A percentile compares a stretch with the other conserved stretches of the same genome.
Evolutionary conservation across 2,888 invertebrate species (phyloP).

Genomic region (Chirona hameri): DNA sequence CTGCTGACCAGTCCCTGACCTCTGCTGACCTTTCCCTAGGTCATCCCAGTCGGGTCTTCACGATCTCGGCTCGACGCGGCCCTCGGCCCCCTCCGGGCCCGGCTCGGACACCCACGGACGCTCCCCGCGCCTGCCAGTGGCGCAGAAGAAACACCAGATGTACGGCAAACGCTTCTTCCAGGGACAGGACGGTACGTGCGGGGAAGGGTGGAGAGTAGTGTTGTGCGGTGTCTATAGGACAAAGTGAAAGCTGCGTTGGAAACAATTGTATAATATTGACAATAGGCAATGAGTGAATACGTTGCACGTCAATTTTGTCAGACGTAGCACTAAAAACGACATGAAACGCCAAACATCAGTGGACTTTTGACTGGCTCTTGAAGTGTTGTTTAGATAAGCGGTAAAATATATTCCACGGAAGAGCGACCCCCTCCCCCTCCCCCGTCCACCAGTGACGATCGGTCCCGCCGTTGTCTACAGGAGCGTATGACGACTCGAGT

Average conservation of each 20-base stretch:
- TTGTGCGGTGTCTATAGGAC: background rate
- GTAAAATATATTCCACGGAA: no score
- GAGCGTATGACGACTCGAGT: constrained; percentile 34
- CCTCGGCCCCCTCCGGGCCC: constrained; percentile 35
- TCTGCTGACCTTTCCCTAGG: background rate
- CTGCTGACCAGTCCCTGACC: background rate
- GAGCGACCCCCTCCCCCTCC: no score
- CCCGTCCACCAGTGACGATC: no score
- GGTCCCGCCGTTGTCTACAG: background rate
- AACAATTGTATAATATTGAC: no score
- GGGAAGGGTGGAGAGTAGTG: background rate
- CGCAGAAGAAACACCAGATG: constrained; percentile 89
- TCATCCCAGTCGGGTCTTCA: background rate
- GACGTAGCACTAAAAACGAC: no score
- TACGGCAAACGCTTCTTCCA: constrained; percentile 83
- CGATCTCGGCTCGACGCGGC: background rate
- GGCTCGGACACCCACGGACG: constrained; percentile 42
- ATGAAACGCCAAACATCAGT: no score
- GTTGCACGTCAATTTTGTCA: no score
- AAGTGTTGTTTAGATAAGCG: no score
- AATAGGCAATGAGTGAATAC: no score
- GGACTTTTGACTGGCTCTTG: no score
- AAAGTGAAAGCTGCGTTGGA: constrained; percentile 13
- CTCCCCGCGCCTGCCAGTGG: constrained; percentile 55
- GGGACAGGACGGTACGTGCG: constrained; percentile 48